Percentiles rank a stretch among this genome's conserved stretches.
Evolutionary conservation across 2,113 vertebrate genomes (phyloP).

Genomic region (Trinectes maculatus): DNA sequence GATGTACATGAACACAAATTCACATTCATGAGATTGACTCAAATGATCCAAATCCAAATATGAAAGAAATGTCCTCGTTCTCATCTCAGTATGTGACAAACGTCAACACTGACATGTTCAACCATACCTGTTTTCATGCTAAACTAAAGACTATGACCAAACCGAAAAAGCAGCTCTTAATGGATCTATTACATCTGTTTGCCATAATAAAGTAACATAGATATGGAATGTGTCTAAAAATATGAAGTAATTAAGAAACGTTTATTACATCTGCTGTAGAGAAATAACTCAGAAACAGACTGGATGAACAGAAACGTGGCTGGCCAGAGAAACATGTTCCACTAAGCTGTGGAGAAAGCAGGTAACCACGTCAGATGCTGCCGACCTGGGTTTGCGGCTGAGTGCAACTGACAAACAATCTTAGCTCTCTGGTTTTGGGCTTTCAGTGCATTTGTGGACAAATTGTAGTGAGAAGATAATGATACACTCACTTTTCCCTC

Average conservation of each 20-base stretch:
- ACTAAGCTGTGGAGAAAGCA: background rate
- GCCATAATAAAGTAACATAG: background rate
- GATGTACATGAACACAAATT: too few species aligned
- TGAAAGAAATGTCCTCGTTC: too few species aligned
- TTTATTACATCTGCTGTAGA: too few species aligned
- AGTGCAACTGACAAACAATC: conserved; percentile 46
- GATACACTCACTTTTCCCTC: conserved; percentile 50
- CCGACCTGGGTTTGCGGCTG: conserved; percentile 13
- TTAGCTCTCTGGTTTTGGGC: conserved; percentile 38
- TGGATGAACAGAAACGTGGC: background rate
- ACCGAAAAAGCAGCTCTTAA: background rate
- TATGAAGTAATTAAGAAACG: too few species aligned
- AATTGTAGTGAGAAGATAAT: conserved; percentile 58
- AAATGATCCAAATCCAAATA: too few species aligned
- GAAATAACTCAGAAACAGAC: background rate
- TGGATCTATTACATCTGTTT: background rate
- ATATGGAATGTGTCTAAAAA: too few species aligned
- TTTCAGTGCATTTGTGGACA: conserved; percentile 51
- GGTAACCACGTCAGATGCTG: conserved; percentile 4
- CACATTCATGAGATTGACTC: too few species aligned
- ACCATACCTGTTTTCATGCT: too few species aligned
- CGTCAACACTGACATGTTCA: background rate
- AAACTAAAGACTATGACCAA: background rate
- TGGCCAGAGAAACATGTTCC: background rate
- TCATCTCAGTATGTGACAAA: too few species aligned